Conservation (phyloP, 2,888 invertebrate genomes). For the Drosophila siamana region DNA sequence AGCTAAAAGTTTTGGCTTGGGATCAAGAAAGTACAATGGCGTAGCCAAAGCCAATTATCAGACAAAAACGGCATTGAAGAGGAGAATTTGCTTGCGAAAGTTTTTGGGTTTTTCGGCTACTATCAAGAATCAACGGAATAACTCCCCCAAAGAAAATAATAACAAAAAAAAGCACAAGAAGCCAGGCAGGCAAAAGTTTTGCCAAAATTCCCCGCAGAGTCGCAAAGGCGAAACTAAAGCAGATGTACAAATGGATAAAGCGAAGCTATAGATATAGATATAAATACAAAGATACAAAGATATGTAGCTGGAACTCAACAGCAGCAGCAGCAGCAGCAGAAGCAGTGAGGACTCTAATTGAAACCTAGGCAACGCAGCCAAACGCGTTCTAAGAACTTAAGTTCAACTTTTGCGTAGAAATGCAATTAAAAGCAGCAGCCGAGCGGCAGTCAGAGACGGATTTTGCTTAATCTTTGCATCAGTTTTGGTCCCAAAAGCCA, state of each 20-base stretch:
- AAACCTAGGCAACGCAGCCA: constrained; percentile 63
- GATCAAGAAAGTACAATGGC: constrained; percentile 32
- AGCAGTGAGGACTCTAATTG: constrained; percentile 55
- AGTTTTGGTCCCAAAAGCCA: constrained; percentile 68
- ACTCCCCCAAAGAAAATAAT: constrained; percentile 43
- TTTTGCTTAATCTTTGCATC: constrained; percentile 75
- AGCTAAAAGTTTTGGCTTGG: constrained; percentile 44
- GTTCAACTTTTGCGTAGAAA: constrained; percentile 72
- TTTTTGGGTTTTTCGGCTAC: constrained; percentile 42
- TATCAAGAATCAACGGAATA: constrained; percentile 71
- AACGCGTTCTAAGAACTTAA: constrained; percentile 56
- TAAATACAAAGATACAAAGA: constrained; percentile 35
- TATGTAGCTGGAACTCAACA: constrained; percentile 30
- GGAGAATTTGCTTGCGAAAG: constrained; percentile 71
- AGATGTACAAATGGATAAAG: constrained; percentile 23
- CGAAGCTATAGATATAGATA: constrained; percentile 34
- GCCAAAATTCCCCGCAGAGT: constrained; percentile 40
- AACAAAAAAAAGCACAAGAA: constrained; percentile 17
- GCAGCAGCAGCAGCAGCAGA: no score
- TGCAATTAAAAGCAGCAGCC: constrained; percentile 77
- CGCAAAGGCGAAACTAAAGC: background rate
- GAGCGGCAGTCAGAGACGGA: constrained; percentile 72
- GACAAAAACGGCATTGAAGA: constrained; percentile 61
- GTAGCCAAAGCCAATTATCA: constrained; percentile 74
- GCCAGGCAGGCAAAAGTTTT: constrained; percentile 40